phyloP scores from a whole-genome alignment of 2,797 vertebrate genomes.

The Lophius americanus region DNA sequence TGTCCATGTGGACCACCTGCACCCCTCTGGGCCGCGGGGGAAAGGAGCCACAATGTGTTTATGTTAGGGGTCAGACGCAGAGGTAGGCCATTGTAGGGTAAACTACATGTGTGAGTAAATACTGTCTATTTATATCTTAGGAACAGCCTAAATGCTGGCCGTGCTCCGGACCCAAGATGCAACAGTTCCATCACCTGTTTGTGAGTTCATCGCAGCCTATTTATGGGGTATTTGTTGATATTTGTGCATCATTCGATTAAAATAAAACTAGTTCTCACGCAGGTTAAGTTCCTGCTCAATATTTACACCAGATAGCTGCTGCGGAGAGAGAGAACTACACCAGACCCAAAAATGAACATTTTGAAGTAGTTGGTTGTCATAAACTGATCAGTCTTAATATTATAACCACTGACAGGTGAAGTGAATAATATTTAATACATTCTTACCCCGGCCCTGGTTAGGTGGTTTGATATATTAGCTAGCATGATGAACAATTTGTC shows the following conservation, averaged over 20 bases:
- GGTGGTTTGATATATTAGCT: too few relatives aligned
- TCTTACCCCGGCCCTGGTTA: too few relatives aligned
- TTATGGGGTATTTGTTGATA: not conserved
- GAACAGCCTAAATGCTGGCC: slow-evolving; percentile 20
- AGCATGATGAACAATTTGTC: too few relatives aligned
- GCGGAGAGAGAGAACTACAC: not conserved
- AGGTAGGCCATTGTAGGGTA: slow-evolving; percentile 56
- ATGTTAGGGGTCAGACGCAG: slow-evolving; percentile 76
- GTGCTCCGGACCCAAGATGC: slow-evolving; percentile 13
- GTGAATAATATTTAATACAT: too few relatives aligned
- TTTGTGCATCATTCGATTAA: not conserved
- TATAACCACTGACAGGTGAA: too few relatives aligned
- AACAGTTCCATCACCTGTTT: slow-evolving; percentile 10
- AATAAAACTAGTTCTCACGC: not conserved
- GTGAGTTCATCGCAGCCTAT: not conserved
- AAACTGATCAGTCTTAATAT: too few relatives aligned
- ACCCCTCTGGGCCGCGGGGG: slow-evolving; percentile 65
- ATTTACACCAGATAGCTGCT: not conserved
- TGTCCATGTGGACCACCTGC: slow-evolving; percentile 79
- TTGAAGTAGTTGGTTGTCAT: too few relatives aligned
- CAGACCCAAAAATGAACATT: too few relatives aligned
- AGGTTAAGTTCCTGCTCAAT: not conserved
- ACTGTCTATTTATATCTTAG: slow-evolving; percentile 76
- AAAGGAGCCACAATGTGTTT: slow-evolving; percentile 73
- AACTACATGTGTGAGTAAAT: slow-evolving; percentile 70